Base-by-base conservation (phyloP, 64 coral and sea anemone species). In the Acropora tenuis region DNA sequence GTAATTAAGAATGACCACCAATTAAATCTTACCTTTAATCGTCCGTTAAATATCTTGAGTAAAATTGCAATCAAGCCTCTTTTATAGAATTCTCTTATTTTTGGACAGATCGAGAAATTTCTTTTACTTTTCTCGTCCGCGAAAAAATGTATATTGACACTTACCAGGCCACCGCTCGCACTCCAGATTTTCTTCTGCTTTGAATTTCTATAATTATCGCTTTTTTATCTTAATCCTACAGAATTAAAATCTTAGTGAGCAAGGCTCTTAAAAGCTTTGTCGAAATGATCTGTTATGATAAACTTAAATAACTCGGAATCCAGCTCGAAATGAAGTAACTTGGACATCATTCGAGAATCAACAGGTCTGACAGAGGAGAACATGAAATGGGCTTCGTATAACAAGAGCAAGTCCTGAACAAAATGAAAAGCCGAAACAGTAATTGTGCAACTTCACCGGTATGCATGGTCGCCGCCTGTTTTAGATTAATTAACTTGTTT, bases 21-120 rank as follows among this genome's bases (percentile, higher is more conserved):
- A 72, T 85, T 71, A 71, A 48, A 69, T 84, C 61, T 71, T 85
- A 72, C 72, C 65, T 67, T 63, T 63, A 63, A 10, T 63, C 60
- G 43, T 71, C 20, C 19, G 15, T 58, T 85, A 6, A 48, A 67
- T 84, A 17, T 13, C 20, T 85, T 43, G 9, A 49, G 45, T 71
- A 48, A 49, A 72, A 68, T 48, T 45, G 19, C 59, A 44, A 45
- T 69, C 45, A 47, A 68, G 47, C 40, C 10, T 55, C 12, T 2
- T 47, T 84, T 65, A 74, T 0, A 13, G 60, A 63, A 63, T 0
- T 63, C 60, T 13, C 16, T 15, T 15, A 63, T 3, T 63, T 63
- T 63, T 10, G 16, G 60, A 13, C 60, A 13, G 9, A 10, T 63
- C 0, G 60, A 7, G 74, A 13, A 76, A 15, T 11, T 30, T 30